phyloP scores from a whole-genome alignment of 1,140 invertebrate genomes.

The Bemisia tabaci region DNA sequence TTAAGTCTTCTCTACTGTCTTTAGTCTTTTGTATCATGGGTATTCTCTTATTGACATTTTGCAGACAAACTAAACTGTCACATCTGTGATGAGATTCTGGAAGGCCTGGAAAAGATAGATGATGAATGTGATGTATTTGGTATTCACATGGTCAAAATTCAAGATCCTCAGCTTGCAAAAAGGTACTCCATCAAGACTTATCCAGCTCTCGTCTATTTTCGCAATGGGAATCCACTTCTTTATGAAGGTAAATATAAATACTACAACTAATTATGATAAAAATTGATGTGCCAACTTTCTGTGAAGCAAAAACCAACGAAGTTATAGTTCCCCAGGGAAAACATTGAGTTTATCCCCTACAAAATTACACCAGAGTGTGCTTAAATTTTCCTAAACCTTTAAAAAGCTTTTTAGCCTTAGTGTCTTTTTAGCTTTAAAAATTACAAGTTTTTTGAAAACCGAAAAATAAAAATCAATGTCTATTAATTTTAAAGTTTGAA shows the following conservation, averaged over 20 bases:
- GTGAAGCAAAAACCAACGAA: not conserved
- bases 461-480: too few relatives aligned
- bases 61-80: conserved; percentile 85
- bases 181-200: conserved; percentile 91
- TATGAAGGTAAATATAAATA: conserved; percentile 51
- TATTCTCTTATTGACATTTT: conserved; percentile 26
- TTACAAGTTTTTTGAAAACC: too few relatives aligned
- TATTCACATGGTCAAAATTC: conserved; percentile 88
- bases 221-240: conserved; percentile 83
- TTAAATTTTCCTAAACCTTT: too few relatives aligned
- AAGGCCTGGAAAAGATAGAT: conserved; percentile 79
- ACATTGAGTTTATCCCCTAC: too few relatives aligned
- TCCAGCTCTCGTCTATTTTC: conserved; percentile 82
- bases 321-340: too few relatives aligned
- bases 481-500: too few relatives aligned
- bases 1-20: too few relatives aligned
- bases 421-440: too few relatives aligned
- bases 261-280: not conserved
- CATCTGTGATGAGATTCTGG: conserved; percentile 81
- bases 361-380: too few relatives aligned
- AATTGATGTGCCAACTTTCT: not conserved
- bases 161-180: conserved; percentile 78
- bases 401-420: too few relatives aligned
- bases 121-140: conserved; percentile 87
- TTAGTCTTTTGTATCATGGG: too few relatives aligned